Base-by-base conservation (phyloP, 2,797 vertebrate species). In the Syngnathus rostellatus region DNA sequence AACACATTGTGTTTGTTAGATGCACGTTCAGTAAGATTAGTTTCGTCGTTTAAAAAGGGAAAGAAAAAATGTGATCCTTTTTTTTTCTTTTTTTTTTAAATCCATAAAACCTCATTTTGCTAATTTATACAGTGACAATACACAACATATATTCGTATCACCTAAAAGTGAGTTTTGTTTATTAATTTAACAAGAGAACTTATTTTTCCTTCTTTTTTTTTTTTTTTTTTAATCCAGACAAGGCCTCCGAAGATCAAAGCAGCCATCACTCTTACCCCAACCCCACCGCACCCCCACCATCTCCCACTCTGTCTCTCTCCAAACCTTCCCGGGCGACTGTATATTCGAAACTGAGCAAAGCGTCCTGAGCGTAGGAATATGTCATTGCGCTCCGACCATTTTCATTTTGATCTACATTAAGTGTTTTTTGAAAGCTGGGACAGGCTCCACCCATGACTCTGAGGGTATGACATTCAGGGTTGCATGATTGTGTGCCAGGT, bases 231-330 rank as follows among this genome's bases (percentile, higher is more conserved):
- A 65, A 84, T 85, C 72, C 84, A 81, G 77, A 83, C 69, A 16
- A 83, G 81, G 82, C 84, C 79, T 82, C 79, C 68, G 60, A 76
- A 85, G 87, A 91, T 92, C 90, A 92, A 90, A 92, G 89, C 79
- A 79, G 76, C 84, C 86, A 84, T 86, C 86, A 85, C 79, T 87
- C 86, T 86, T 81, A 77, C 72, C 66, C 72, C 75, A 73, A 39
- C 68, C 75, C 76, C 81, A 31, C 25, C 25, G 25, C 25, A 31
- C 80, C 77, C 79, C 80, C 77, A 73, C 73, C 80, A 75, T 72
- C 53, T 55, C 79, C 80, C 79, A 77, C 80, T 72, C 72, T 82
- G 72, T 70, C 77, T 83, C 77, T 80, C 79, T 83, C 78, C 80
- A 85, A 84, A 86, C 82, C 78, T 82, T 82, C 79, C 82, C 80